Conservation (phyloP, 2,888 invertebrate species). For the Nematopogon swammerdamellus region DNA sequence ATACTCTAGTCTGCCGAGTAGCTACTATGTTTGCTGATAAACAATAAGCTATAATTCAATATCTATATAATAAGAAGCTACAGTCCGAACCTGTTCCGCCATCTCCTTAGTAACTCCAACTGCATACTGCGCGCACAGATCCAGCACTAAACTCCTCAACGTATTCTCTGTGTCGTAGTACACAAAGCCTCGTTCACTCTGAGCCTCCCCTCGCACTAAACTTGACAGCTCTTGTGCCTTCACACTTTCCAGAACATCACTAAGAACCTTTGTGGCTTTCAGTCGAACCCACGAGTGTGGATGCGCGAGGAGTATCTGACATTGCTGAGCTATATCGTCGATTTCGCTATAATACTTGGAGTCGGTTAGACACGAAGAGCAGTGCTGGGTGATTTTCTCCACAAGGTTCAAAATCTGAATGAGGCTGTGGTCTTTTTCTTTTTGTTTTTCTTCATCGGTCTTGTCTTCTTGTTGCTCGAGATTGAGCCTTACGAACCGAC, state of each 20-base stretch:
- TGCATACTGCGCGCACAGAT: slow-evolving; percentile 72
- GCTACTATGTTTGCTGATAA: too few relatives aligned
- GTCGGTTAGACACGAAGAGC: slow-evolving; percentile 56
- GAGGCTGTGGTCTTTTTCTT: slow-evolving; percentile 67
- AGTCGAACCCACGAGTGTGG: slow-evolving; percentile 87
- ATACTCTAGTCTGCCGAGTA: too few relatives aligned
- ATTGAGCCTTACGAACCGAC: slow-evolving; percentile 57
- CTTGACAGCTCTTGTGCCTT: slow-evolving; percentile 59
- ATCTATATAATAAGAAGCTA: too few relatives aligned
- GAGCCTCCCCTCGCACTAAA: slow-evolving; percentile 31
- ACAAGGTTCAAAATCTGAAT: slow-evolving; percentile 72
- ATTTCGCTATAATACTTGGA: slow-evolving; percentile 38
- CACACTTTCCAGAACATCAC: slow-evolving; percentile 63
- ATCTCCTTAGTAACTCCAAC: slow-evolving; percentile 68
- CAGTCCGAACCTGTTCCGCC: slow-evolving; percentile 61
- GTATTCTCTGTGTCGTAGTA: slow-evolving; percentile 59
- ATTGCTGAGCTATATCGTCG: slow-evolving; percentile 61
- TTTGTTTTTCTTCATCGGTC: slow-evolving; percentile 58
- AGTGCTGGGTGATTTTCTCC: slow-evolving; percentile 63
- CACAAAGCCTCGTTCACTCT: slow-evolving; percentile 54
- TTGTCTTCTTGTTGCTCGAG: slow-evolving; percentile 30
- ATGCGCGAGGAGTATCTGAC: slow-evolving; percentile 71
- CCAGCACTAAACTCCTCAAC: slow-evolving; percentile 66
- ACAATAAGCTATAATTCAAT: too few relatives aligned
- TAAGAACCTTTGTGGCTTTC: slow-evolving; percentile 72